Evolutionary conservation across 2,888 invertebrate species (phyloP), one percentile per base, ranked within the genome.

Genomic region (Adela reaumurella): DNA sequence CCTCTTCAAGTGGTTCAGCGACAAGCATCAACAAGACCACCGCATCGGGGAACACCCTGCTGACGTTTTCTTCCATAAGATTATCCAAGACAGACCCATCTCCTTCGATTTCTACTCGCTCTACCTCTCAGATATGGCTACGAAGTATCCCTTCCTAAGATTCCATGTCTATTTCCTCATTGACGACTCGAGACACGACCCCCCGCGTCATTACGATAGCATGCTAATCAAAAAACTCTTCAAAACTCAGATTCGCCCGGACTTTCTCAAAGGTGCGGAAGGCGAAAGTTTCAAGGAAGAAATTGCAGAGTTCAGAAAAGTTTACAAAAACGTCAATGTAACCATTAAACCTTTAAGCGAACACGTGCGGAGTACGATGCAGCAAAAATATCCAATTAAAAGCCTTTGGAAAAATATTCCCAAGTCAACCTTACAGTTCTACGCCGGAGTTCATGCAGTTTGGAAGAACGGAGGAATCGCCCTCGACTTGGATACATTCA

Each of bases 401-500:
- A n/a, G n/a, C n/a, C n/a, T n/a, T n/a, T 84, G 83, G 82, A 68
- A 62, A 51, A 62, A 60, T 19, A 65, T 83, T 47, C 76, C 79
- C n/a, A 54, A 60, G 1, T 56, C 64, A 6, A 67, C 76, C 51
- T 57, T 79, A 17, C 57, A 76, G 17, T 83, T 84, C 57, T 81
- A 83, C 43, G 65, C 76, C 1, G 66, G 84, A 55, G 63, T 80
- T 19, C 65, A 74, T 51, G 68, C 80, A 43, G 65, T 83, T 19
- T 84, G 83, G 83, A 71, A 81, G 57, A 67, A 68, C 53, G 83
- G 81, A 8, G 84, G 84, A 2, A 65, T 83, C 6, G 68, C 67
- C 1, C 62, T 79, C 50, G 74, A 77, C 49, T 59, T 77, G 19
- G 52, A 49, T 17, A 55, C 54, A 0, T 67, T 62, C 35, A 69